Conservation (phyloP, 1,140 invertebrate genomes). For the Drosophila littoralis region DNA sequence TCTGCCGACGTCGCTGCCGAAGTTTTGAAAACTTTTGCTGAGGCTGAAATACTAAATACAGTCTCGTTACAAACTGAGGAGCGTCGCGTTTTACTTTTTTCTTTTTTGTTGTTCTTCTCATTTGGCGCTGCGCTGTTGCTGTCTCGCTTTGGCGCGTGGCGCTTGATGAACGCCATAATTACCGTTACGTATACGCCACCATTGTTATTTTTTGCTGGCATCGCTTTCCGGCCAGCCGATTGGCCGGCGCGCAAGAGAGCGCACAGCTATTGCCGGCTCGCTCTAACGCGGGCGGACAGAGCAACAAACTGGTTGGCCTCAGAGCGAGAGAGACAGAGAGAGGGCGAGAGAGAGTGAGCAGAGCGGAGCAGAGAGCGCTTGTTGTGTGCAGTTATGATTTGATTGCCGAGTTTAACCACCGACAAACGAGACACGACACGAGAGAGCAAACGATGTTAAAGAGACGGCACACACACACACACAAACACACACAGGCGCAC, state of each 20-base stretch:
- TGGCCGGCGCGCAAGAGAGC: constrained; percentile 56
- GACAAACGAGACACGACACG: constrained; percentile 76
- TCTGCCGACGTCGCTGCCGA: constrained; percentile 47
- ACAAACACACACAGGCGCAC: constrained; percentile 14
- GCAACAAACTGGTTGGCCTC: constrained; percentile 59
- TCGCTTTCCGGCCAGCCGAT: constrained; percentile 56
- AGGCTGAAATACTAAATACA: constrained; percentile 82
- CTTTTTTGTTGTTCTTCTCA: constrained; percentile 3
- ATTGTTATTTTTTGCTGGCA: constrained; percentile 78
- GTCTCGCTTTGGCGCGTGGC: constrained; percentile 50
- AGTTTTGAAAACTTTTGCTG: constrained; percentile 79
- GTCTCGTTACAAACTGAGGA: constrained; percentile 82
- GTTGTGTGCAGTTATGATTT: constrained; percentile 78
- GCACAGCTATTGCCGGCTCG: constrained; percentile 10
- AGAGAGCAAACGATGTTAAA: constrained; percentile 62
- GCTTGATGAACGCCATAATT: constrained; percentile 84
- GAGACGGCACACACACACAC: constrained; percentile 46
- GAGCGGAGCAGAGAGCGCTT: constrained; percentile 21
- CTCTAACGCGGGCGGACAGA: constrained; percentile 4
- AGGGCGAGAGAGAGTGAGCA: too few relatives aligned
- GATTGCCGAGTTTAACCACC: constrained; percentile 82
- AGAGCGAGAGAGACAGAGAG: not conserved
- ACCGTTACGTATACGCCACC: constrained; percentile 84
- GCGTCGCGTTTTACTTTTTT: constrained; percentile 50
- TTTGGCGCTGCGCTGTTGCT: constrained; percentile 19